Evolutionary conservation across 2,113 vertebrate species (phyloP), one percentile per base, ranked within the genome.

Genomic region (Aegotheles bennettii): DNA sequence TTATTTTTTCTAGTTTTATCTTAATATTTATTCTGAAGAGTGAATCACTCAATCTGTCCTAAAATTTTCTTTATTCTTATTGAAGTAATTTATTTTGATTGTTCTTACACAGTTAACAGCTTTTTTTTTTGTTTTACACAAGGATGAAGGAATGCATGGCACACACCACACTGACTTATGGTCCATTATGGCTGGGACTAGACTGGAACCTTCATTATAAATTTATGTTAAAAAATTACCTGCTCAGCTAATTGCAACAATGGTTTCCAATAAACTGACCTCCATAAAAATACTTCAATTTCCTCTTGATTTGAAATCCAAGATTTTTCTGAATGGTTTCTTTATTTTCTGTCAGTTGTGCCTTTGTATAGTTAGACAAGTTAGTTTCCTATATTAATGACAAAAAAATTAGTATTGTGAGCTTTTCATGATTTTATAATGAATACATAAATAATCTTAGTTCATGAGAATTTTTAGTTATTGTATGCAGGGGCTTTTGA

Each of bases 401-500:
- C 43, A 69, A 69, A 61, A 75, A 84, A 84, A 23, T 50, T 40
- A 92, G 38, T 87, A 50, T 59, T 70, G 64, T 87, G 70, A 69
- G 21, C 40, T 87, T 90, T 56, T 85, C 48, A 87, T 93, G 83
- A 95, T 82, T 94, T 86, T 90, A 56, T 95, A 90, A 93, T 64
- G 91, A 87, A 78, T 92, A 86, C 10, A 43, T 70, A 84, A 74
- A 82, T 60, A 89, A 45, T 61, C n/a, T 71, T 20, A 82, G 24
- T 64, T 38, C 48, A 38, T 95, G 92, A 68, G 85, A 98, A 90
- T 86, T 81, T 93, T 89, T 77, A 93, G 69, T 36, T 92, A 29
- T 82, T 76, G 26, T 67, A 74, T 70, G 45, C 69, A 42, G 40
- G 3, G 54, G 7, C 26, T 69, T 74, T 90, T 93, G 84, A 95